A percentile compares a stretch with the other conserved stretches of the same genome.
Evolutionary conservation across 2,113 vertebrate species (phyloP).

Genomic region (Labeo catla): DNA sequence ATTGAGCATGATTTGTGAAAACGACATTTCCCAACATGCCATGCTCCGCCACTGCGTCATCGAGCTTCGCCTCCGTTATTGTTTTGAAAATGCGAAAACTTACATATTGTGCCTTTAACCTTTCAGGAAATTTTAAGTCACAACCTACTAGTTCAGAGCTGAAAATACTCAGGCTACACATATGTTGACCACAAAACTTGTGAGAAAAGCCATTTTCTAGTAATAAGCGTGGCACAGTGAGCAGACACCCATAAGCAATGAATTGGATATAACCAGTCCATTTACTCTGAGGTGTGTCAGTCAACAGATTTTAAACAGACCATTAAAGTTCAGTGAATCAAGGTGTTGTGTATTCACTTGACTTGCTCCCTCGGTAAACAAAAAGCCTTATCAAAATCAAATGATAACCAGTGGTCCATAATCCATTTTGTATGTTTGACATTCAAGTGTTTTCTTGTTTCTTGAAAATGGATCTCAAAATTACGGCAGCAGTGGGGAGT

Average conservation of each 20-base stretch:
- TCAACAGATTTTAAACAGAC: constrained; percentile 17
- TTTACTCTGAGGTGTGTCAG: constrained; percentile 2
- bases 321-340: constrained; percentile 3
- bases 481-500: constrained; percentile 37
- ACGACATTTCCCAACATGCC: no score
- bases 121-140: not conserved
- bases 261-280: constrained; percentile 1
- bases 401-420: constrained; percentile 39
- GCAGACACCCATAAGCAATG: not conserved
- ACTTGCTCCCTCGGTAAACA: constrained; percentile 34
- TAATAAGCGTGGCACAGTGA: not conserved
- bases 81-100: no score
- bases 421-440: constrained; percentile 43
- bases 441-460: constrained; percentile 45
- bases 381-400: constrained; percentile 41
- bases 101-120: no score
- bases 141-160: not conserved
- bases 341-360: constrained; percentile 21
- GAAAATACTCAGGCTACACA: not conserved
- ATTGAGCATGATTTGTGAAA: no score
- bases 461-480: constrained; percentile 52
- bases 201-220: not conserved
- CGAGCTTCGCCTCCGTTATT: no score
- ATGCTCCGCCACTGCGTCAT: no score
- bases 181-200: not conserved